Conservation (phyloP, 1,140 invertebrate species). For the Cherax quadricarinatus region DNA sequence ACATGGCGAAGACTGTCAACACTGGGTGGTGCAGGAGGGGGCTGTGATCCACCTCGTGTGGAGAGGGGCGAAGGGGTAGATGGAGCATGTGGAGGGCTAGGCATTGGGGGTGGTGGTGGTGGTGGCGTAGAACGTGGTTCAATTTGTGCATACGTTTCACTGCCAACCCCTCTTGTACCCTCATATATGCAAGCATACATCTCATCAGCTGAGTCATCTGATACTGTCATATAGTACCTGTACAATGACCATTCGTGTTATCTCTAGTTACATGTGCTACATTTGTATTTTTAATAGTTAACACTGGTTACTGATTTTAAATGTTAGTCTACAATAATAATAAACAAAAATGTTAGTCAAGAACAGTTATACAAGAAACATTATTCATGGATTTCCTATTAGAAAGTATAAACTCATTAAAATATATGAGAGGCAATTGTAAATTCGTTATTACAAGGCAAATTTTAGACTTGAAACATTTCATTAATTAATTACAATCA, state of each 20-base stretch:
- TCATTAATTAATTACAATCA: too few relatives aligned
- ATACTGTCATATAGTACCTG: constrained; percentile 74
- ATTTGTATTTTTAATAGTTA: background rate
- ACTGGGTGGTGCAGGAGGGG: constrained; percentile 79
- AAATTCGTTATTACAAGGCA: too few relatives aligned
- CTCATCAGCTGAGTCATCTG: constrained; percentile 82
- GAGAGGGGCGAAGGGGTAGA: constrained; percentile 75
- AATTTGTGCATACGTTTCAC: constrained; percentile 92
- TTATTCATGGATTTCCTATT: background rate
- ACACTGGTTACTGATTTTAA: background rate
- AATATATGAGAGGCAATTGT: too few relatives aligned
- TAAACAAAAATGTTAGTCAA: background rate
- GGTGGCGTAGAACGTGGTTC: constrained; percentile 81
- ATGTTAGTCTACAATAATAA: background rate
- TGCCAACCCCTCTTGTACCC: constrained; percentile 85
- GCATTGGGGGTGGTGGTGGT: constrained; percentile 57
- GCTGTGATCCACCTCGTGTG: constrained; percentile 65
- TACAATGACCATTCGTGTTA: background rate
- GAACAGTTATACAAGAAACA: background rate
- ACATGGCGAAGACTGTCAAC: constrained; percentile 81
- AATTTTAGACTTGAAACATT: too few relatives aligned
- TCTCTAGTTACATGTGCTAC: background rate
- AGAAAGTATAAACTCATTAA: background rate
- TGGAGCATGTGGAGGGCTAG: constrained; percentile 73
- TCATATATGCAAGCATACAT: constrained; percentile 94